Percentiles rank a stretch among this genome's conserved stretches.
phyloP scores from a whole-genome alignment of 1,140 invertebrate genomes.

The Platorchestia sp. region DNA sequence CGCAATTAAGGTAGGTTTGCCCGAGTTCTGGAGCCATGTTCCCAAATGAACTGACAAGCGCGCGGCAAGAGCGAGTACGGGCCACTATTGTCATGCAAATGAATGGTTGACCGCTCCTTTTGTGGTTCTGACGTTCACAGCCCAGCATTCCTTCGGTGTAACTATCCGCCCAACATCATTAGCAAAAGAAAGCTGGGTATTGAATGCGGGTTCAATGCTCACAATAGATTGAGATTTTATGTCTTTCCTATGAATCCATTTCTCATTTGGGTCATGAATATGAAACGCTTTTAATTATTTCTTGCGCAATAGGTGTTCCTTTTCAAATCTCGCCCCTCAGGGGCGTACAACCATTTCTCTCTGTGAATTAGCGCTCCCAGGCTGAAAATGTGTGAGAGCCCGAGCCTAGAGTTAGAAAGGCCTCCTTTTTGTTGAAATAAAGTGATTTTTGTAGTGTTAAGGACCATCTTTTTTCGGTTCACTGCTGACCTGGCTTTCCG shows the following conservation, averaged over 20 bases:
- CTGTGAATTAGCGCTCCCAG: neutral
- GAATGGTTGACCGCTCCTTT: neutral
- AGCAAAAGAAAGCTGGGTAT: neutral
- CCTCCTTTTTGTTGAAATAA: too few relatives aligned
- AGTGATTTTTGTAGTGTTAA: too few relatives aligned
- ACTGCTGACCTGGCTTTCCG: too few relatives aligned
- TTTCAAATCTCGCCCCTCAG: neutral
- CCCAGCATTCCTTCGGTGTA: neutral
- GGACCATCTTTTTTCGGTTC: too few relatives aligned
- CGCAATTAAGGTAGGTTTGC: neutral
- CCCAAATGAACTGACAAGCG: neutral
- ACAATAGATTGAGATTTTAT: neutral
- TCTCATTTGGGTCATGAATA: neutral
- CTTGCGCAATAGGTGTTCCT: neutral
- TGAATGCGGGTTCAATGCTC: neutral
- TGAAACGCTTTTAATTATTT: neutral
- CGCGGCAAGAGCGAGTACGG: neutral
- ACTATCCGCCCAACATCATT: neutral
- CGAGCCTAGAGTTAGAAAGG: too few relatives aligned
- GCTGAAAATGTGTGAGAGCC: too few relatives aligned
- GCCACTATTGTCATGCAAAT: neutral
- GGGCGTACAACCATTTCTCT: neutral
- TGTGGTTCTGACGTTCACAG: neutral
- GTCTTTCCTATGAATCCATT: neutral
- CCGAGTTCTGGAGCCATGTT: neutral